A percentile compares a stretch with the other conserved stretches of the same genome.
Evolutionary conservation across 2,888 invertebrate species (phyloP).

Genomic region (Drosophila diplacantha): DNA sequence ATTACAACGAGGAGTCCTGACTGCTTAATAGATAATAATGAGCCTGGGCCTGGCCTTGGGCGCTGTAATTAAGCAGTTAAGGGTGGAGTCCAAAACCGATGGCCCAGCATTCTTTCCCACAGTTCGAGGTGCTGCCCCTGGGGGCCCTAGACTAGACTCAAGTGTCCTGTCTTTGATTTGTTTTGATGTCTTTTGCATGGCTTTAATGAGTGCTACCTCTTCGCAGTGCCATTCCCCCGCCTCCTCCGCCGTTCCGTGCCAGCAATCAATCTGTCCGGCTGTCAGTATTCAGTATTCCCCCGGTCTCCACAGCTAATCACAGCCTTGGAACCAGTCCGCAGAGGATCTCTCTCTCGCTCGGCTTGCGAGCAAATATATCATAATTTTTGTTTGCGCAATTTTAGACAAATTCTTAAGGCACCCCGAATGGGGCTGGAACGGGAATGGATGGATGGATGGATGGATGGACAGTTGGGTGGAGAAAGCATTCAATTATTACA

Average conservation of each 20-base stretch:
- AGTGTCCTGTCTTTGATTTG: constrained; percentile 69
- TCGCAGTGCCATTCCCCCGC: constrained; percentile 16
- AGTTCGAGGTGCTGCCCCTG: constrained; percentile 27
- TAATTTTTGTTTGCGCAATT: constrained; percentile 68
- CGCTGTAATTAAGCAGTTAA: constrained; percentile 73
- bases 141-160: constrained; percentile 45
- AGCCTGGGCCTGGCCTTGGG: constrained; percentile 55
- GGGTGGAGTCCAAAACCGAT: constrained; percentile 45
- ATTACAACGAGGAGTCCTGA: constrained; percentile 44
- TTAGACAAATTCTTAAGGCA: constrained; percentile 57
- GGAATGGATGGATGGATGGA: constrained; percentile 38
- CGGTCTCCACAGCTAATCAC: constrained; percentile 52
- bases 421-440: constrained; percentile 37
- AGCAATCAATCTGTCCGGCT: constrained; percentile 58
- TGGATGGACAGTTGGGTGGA: constrained; percentile 31
- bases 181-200: constrained; percentile 70
- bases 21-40: constrained; percentile 73
- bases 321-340: constrained; percentile 24
- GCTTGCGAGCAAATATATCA: constrained; percentile 51
- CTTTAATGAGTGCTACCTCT: constrained; percentile 62
- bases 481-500: constrained; percentile 60
- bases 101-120: constrained; percentile 56
- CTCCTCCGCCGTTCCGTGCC: constrained; percentile 16
- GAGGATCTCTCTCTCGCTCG: neutral
- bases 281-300: constrained; percentile 28